Conservation (phyloP, 2,888 invertebrate species). For the Celastrina argiolus region DNA sequence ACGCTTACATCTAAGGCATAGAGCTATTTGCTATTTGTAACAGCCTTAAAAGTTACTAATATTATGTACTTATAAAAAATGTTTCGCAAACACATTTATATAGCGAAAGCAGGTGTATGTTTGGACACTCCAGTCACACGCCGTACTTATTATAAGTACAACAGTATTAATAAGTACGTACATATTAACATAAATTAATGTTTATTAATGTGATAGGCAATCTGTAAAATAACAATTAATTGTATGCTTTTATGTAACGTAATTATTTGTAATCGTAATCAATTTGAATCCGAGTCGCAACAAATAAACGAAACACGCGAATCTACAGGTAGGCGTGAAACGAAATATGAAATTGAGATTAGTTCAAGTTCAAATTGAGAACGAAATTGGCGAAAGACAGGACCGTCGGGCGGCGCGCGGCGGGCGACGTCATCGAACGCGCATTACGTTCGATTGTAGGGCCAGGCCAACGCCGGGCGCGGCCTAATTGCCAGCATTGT, state of each 20-base stretch:
- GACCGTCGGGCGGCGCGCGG: constrained; percentile 42
- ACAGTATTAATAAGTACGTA: not conserved
- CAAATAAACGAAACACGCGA: not conserved
- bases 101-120: constrained; percentile 7
- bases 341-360: constrained; percentile 29
- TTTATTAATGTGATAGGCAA: not conserved
- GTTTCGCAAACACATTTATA: not conserved
- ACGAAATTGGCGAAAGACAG: constrained; percentile 39
- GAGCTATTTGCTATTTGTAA: not conserved
- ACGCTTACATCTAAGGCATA: not conserved
- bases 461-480: constrained; percentile 65
- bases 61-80: constrained; percentile 7
- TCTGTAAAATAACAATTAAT: not conserved
- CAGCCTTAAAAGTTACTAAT: not conserved
- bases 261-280: not conserved
- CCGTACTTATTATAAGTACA: constrained; percentile 7
- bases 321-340: constrained; percentile 15
- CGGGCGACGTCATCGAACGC: constrained; percentile 62
- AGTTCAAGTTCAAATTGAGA: constrained; percentile 36
- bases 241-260: not conserved
- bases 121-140: not conserved
- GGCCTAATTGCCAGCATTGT: constrained; percentile 79
- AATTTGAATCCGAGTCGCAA: not conserved
- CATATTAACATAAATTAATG: not conserved
- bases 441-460: constrained; percentile 77